Conservation (phyloP, 2,797 vertebrate species). For the Serranus cabrilla region DNA sequence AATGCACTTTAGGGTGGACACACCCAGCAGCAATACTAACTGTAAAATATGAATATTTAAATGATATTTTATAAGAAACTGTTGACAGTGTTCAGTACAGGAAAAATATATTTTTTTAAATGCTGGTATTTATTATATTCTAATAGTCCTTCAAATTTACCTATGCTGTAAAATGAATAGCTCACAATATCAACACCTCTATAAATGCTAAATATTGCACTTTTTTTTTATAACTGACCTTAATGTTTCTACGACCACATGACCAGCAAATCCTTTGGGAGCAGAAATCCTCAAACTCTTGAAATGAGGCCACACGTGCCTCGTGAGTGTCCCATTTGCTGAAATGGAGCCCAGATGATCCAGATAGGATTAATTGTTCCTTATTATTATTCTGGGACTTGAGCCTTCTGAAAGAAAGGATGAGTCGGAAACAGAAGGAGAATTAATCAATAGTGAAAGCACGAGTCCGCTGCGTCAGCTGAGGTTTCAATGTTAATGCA, state of each 20-base stretch:
- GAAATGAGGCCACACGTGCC: conserved; percentile 45
- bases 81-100: background rate
- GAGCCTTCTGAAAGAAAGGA: background rate
- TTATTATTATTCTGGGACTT: conserved; percentile 11
- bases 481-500: background rate
- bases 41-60: background rate
- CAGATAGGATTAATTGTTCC: conserved; percentile 27
- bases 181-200: background rate
- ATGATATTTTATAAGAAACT: background rate
- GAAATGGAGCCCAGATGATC: conserved; percentile 34
- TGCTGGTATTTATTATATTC: background rate
- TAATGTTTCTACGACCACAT: conserved; percentile 14
- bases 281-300: conserved; percentile 47
- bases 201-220: background rate
- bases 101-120: background rate
- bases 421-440: background rate
- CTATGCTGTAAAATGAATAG: background rate
- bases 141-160: background rate
- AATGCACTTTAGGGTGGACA: background rate
- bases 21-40: background rate
- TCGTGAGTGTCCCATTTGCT: conserved; percentile 48
- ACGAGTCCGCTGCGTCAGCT: background rate
- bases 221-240: conserved; percentile 13
- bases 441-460: background rate
- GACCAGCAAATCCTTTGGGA: conserved; percentile 40